Evolutionary conservation across 2,888 invertebrate species (phyloP), one percentile per base, ranked within the genome.

Genomic region (Gonocerus acuteangulatus): DNA sequence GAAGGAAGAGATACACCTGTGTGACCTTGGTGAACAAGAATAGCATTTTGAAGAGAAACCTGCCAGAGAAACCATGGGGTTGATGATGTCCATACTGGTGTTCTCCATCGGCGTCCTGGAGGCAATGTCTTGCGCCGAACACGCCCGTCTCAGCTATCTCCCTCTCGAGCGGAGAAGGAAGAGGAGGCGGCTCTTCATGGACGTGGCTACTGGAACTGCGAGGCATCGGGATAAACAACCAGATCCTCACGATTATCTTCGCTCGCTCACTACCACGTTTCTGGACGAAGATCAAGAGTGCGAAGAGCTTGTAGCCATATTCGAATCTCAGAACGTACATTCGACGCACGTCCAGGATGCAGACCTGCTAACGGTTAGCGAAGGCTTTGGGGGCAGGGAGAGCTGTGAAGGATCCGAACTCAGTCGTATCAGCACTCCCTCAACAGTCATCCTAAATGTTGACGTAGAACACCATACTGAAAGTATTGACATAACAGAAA

Each of bases 81-180:
- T 88, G 68, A 74, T 89, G 70, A 75, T 89, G 63, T 88, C 89
- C 54, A 77, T 86, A 70, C 76, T 89, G 66, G 81, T 89, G 61
- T 80, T 85, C 66, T 88, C 87, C 74, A 83, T 87, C 66, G 89
- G 89, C 65, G 81, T 85, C 23, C 71, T 85, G 69, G 89, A 89
- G 73, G 78, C 84, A 45, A 70, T 83, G 58, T 80, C 82, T 62
- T 81, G 82, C 69, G 73, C 79, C 69, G 74, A 74, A 63, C 78
- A 80, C 69, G 75, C 82, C 45, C 70, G 77, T 49, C 75, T 75
- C 67, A 78, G 79, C 52, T 68, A 78, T 66, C 63, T 70, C 16
- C 67, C 67, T 1, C 44, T 62, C 3, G 63, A 63, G 3, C 11
- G 60, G 22, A 42, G 52, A 11, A 56, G 64, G 34, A 48, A 52